Evolutionary conservation across 2,113 vertebrate genomes (phyloP), one percentile per base, ranked within the genome.

Genomic region (Sinocyclocheilus rhinocerous): DNA sequence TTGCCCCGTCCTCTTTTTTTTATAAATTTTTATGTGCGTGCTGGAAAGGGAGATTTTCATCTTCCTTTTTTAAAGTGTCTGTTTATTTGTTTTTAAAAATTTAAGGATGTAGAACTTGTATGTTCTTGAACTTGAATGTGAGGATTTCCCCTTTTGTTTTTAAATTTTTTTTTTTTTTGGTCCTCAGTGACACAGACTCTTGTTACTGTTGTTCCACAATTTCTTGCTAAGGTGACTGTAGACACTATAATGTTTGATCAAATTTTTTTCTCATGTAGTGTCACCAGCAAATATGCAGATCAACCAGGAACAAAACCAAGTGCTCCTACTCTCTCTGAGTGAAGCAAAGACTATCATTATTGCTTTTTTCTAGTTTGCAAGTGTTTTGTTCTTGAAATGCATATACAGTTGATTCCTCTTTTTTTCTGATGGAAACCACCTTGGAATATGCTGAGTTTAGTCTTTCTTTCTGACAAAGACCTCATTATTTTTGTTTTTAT

Each of bases 31-130:
- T 45, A 6, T 48, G 11, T 48, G 77, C 72, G 39, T 50, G 39
- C 50, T 50, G 26, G 79, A 22, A 48, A 85, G 84, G 24, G 69
- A 61, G 13, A 55, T 90, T 73, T 89, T 36, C 2, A 20, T 72
- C 42, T 57, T 22, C n/a, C 24, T 55, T 63, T 78, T 81, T 29
- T 61, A 16, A 65, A 67, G 24, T 42, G 9, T 70, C 29, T 36
- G 65, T 33, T 4, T 36, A 4, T 78, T 59, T 11, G n/a, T 52
- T 76, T 76, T 55, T 50, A 76, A 76, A 55, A 20, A 26, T 45
- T 10, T 50, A 59, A 59, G 55, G 55, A 59, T 22, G 6, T 59
- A 24, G 1, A 36, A 57, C 12, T 24, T 76, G 22, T 76, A 8
- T 29, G 5, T 26, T 26, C 26, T 57, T 36, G 2, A 55, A 55